These are phyloP conservation scores for Myiagra hebetior DNA, from an alignment of 2,113 vertebrate genomes.

Conservation along the genomic window DNA sequence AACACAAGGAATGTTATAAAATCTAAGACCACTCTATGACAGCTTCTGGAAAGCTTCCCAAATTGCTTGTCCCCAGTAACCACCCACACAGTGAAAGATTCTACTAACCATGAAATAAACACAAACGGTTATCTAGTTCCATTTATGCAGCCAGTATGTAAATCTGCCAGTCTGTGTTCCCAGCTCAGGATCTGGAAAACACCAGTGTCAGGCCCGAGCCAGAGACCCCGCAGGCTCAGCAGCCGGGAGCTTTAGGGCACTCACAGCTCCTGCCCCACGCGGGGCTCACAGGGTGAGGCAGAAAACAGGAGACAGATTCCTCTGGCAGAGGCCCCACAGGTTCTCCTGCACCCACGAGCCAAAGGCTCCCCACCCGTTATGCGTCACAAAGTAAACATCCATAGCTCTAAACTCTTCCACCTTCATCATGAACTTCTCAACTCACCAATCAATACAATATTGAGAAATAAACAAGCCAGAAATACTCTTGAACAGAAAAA, in stretches of 20 bases:
- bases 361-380: fast-evolving
- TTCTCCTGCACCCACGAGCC: background rate
- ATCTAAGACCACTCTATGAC: background rate
- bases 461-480: background rate
- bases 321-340: background rate
- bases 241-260: background rate
- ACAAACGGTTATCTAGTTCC: background rate
- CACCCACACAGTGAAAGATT: background rate
- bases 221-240: background rate
- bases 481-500: background rate
- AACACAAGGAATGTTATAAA: background rate
- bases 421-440: background rate
- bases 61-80: background rate
- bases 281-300: fast-evolving
- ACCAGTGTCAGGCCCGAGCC: background rate
- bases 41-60: background rate
- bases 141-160: background rate
- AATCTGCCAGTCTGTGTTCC: background rate
- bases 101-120: background rate
- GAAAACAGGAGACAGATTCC: background rate
- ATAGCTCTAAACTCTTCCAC: background rate
- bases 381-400: background rate
- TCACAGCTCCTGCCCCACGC: fast-evolving
- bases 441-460: background rate
- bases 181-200: background rate